Conservation (phyloP, 2,113 vertebrate genomes). For the Odobenus rosmarus region DNA sequence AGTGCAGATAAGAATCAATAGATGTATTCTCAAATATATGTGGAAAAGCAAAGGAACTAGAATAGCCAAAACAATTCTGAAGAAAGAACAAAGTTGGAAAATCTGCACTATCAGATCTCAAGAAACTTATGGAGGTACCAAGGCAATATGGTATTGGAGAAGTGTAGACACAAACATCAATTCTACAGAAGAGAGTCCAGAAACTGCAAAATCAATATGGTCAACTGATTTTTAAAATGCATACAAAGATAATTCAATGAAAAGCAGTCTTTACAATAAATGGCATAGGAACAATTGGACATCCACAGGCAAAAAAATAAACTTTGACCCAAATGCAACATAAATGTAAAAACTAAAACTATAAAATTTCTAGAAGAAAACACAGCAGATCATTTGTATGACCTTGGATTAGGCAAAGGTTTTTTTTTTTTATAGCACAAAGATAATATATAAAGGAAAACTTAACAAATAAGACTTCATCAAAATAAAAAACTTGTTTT, state of each 20-base stretch:
- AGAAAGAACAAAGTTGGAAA: not conserved
- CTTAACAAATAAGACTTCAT: not conserved
- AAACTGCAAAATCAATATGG: not conserved
- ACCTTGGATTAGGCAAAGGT: not conserved
- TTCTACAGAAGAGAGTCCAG: not conserved
- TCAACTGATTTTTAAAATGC: not conserved
- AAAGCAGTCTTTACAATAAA: not conserved
- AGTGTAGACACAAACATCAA: not conserved
- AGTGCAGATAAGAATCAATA: not conserved
- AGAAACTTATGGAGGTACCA: not conserved
- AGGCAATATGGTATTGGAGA: not conserved
- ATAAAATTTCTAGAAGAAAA: not conserved
- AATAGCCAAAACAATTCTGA: not conserved
- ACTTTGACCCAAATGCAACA: not conserved
- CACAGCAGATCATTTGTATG: not conserved
- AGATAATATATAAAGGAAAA: not conserved
- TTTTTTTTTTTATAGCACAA: not conserved
- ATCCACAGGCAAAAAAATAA: not conserved
- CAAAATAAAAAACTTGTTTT: not conserved
- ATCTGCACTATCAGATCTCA: not conserved
- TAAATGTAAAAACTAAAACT: not conserved
- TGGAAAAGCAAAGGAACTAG: not conserved
- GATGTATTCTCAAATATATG: not conserved
- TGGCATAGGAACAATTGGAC: not conserved
- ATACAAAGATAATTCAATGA: not conserved